These are phyloP conservation scores for Azemiops feae DNA, from an alignment of 2,113 vertebrate species.

Conservation along the genomic window DNA sequence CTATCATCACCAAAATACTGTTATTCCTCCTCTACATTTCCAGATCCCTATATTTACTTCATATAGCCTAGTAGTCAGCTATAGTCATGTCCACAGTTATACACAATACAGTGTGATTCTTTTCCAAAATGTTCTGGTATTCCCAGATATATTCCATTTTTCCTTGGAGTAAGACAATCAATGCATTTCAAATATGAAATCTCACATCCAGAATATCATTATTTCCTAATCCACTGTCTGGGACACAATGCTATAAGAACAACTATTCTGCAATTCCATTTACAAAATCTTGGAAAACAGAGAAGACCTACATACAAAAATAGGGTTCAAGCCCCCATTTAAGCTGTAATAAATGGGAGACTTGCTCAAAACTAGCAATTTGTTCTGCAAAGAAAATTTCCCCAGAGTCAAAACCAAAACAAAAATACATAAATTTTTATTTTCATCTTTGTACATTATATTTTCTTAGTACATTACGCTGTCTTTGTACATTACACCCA, in stretches of 20 bases:
- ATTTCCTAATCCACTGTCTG: not conserved
- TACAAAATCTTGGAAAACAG: not conserved
- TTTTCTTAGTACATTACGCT: not conserved
- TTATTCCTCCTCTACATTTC: not conserved
- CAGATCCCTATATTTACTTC: not conserved
- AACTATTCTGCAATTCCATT: not conserved
- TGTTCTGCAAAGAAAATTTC: not conserved
- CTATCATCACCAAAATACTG: not conserved
- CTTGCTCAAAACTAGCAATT: not conserved
- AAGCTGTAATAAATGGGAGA: not conserved
- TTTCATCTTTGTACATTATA: not conserved
- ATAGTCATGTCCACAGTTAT: not conserved
- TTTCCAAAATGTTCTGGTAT: not conserved
- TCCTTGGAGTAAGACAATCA: not conserved
- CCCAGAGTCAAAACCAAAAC: not conserved
- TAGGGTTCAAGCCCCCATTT: not conserved
- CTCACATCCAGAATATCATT: not conserved
- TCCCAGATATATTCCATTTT: not conserved
- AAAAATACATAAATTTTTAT: not conserved
- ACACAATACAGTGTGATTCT: not conserved
- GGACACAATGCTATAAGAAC: not conserved
- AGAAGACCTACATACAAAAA: not conserved
- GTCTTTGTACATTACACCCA: not conserved
- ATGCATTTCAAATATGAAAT: not conserved
- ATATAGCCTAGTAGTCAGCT: not conserved